Evolutionary conservation across 2,113 vertebrate genomes (phyloP).

Genomic region (Sinosuthora webbiana): DNA sequence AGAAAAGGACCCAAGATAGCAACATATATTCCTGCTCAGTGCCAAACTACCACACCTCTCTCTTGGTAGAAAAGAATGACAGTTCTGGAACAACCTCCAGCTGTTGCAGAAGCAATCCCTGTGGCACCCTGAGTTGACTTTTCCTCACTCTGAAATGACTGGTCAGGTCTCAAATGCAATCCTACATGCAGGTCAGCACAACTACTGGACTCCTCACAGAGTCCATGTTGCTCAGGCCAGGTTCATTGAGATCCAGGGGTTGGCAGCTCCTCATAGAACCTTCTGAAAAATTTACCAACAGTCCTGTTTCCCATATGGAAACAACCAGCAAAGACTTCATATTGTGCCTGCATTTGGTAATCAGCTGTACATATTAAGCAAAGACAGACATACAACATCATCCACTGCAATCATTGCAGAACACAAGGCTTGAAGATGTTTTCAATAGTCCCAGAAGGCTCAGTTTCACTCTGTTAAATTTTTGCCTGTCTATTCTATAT

Average conservation of each 20-base stretch:
- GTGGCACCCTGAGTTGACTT: not conserved
- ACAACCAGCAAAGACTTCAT: not conserved
- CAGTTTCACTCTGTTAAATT: not conserved
- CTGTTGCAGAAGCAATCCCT: not conserved
- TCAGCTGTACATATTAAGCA: not conserved
- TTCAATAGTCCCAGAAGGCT: not conserved
- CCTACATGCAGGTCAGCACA: not conserved
- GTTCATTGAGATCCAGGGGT: not conserved
- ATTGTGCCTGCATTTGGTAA: not conserved
- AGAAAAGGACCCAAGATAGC: not conserved
- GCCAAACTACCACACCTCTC: not conserved
- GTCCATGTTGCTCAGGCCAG: not conserved
- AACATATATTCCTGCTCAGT: not conserved
- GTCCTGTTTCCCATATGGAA: not conserved
- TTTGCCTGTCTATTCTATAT: not conserved
- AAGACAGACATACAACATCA: not conserved
- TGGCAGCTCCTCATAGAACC: not conserved
- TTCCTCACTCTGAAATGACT: not conserved
- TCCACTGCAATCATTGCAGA: not conserved
- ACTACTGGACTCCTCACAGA: not conserved
- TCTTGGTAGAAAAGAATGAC: not conserved
- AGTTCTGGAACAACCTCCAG: not conserved
- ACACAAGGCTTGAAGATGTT: not conserved
- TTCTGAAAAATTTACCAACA: not conserved
- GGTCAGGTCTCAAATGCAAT: not conserved